Conservation (phyloP, 2,113 vertebrate genomes). For the Tetrax tetrax region DNA sequence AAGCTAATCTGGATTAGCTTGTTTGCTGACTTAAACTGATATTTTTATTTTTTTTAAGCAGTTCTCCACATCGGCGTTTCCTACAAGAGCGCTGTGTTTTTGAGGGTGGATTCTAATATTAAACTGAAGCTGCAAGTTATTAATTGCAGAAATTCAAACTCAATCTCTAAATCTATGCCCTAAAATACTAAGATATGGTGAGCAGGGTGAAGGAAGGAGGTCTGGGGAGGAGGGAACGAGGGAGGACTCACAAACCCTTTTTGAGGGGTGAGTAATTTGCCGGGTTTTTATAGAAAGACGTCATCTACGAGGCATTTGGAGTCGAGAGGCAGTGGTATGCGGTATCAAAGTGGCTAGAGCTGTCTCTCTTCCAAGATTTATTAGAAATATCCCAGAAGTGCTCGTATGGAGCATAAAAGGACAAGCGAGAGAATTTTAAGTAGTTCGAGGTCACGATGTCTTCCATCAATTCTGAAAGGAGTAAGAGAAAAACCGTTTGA, state of each 20-base stretch:
- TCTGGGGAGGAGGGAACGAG: not conserved
- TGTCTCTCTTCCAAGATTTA: not conserved
- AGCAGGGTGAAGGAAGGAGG: not conserved
- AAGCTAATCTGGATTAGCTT: not conserved
- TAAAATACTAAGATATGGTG: not conserved
- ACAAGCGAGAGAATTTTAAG: not conserved
- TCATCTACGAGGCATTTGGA: not conserved
- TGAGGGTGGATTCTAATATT: not conserved
- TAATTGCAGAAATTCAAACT: not conserved
- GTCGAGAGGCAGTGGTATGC: not conserved
- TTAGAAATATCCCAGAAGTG: not conserved
- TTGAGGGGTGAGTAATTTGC: not conserved
- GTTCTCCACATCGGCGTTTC: not conserved
- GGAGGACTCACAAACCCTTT: not conserved
- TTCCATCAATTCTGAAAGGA: not conserved
- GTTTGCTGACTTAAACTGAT: not conserved
- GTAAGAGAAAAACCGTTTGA: not conserved
- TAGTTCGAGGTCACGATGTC: not conserved
- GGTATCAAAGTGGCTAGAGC: not conserved
- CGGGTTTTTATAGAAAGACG: not conserved
- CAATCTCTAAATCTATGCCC: not conserved
- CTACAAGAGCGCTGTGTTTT: accelerated
- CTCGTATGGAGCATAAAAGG: not conserved
- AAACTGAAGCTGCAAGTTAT: not conserved
- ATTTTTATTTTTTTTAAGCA: not conserved